Base-by-base conservation (phyloP, 2,888 invertebrate species). In the Eudemis profundana region DNA sequence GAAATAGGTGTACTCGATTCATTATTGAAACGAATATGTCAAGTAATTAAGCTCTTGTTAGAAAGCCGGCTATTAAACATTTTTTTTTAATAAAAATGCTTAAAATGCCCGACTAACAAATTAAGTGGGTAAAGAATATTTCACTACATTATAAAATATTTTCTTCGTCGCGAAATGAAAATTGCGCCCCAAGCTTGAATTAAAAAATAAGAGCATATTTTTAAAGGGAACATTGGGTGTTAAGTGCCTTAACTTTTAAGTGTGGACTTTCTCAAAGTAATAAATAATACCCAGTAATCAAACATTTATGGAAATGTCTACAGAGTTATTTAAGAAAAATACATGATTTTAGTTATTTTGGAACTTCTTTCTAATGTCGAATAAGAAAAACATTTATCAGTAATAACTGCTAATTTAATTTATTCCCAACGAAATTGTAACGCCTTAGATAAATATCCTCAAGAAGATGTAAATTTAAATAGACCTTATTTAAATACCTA, bases 401-500 rank as follows among this genome's bases (percentile, higher is more conserved):
- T n/a, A n/a, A 33, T 33, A 33, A 33, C 29, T 10, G 29, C 29
- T 29, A 33, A 33, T 12, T 5, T 27, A 27, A 27, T 29, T 8
- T 8, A 29, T 19, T 53, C 14, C 14, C 21, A 53, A 23, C 21
- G 7, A 40, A 53, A 23, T 23, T 51, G 14, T 23, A 23, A 12
- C 46, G 46, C n/a, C 21, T 54, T 42, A 42, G 42, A 7, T 27
- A 38, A 65, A 33, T 56, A 64, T 54, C 27, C 61, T 33, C 10
- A 53, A 63, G 47, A 38, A 51, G 54, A 54, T 38, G 67, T 67
- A 60, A 59, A 67, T 68, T 67, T 62, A 68, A 69, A 70, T 65
- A 53, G 59, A 67, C 60, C 38, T 69, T 59, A 68, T 70, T 70
- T 68, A 59, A 64, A 70, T 68, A 68, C 61, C 64, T 51, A 66